Conservation (phyloP, 2,113 vertebrate species). For the Azemiops feae region DNA sequence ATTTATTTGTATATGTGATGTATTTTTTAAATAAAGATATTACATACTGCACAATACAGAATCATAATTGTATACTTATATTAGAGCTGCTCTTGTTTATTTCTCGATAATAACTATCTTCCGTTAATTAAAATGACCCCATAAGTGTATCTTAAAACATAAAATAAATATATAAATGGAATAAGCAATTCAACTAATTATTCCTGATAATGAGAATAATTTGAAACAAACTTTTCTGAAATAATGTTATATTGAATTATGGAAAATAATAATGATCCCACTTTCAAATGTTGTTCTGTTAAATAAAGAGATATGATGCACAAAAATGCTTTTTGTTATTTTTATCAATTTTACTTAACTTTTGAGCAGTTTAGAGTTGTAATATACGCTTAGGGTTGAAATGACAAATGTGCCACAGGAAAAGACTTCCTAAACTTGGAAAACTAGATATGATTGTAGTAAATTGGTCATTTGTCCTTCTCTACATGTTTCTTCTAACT, state of each 20-base stretch:
- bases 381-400: background rate
- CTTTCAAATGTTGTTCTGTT: background rate
- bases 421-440: background rate
- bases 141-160: conserved; percentile 13
- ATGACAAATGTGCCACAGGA: background rate
- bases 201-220: background rate
- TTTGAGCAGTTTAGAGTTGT: background rate
- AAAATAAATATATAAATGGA: conserved; percentile 7
- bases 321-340: background rate
- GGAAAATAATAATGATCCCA: background rate
- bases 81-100: background rate
- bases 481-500: background rate
- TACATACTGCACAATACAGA: background rate
- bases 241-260: background rate
- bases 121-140: background rate
- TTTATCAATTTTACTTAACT: conserved; percentile 12
- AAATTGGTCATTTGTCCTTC: background rate
- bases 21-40: too few relatives aligned
- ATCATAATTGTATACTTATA: background rate
- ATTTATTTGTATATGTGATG: conserved; percentile 1
- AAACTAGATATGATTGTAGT: background rate
- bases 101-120: background rate
- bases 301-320: conserved; percentile 5
- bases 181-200: background rate
- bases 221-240: conserved; percentile 2